Evolutionary conservation across 2,888 invertebrate genomes (phyloP), one percentile per base, ranked within the genome.

Genomic region (Polylopha cassiicola): DNA sequence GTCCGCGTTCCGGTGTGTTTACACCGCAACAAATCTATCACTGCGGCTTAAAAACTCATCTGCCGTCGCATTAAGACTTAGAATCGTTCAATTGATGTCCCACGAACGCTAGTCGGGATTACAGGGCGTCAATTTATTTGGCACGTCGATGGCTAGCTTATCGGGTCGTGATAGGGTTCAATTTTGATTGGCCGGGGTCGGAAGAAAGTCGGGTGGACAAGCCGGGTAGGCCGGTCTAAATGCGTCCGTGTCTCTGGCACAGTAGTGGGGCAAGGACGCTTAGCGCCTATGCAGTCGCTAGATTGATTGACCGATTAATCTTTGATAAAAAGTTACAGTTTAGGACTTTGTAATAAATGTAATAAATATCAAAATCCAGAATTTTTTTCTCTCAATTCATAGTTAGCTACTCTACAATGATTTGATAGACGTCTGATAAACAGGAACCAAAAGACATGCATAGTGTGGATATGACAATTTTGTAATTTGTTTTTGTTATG

Each of bases 301-400:
- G 73, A 77, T 76, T 78, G 81, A 84, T 82, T 73, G 72, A 72
- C 70, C 73, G 78, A 82, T 82, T 73, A 80, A 82, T 80, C 74
- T 75, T 56, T 60, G 58, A 58, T 55, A 52, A 54, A 46, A 53
- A 61, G 60, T 63, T 55, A 55, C 57, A 54, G 51, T 50, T 26
- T 2, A 11, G n/a, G n/a, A n/a, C n/a, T n/a, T n/a, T n/a, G n/a
- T n/a, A n/a, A n/a, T n/a, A n/a, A n/a, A n/a, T n/a, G n/a, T n/a
- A n/a, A n/a, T n/a, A n/a, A n/a, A n/a, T n/a, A n/a, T n/a, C n/a
- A n/a, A n/a, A n/a, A n/a, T n/a, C n/a, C n/a, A n/a, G n/a, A n/a
- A n/a, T n/a, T n/a, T n/a, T n/a, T n/a, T n/a, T n/a, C n/a, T n/a
- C n/a, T n/a, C n/a, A n/a, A n/a, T n/a, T n/a, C n/a, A n/a, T n/a